Conservation (phyloP, 1,140 invertebrate species). For the Pseudomyrmex sp. region DNA sequence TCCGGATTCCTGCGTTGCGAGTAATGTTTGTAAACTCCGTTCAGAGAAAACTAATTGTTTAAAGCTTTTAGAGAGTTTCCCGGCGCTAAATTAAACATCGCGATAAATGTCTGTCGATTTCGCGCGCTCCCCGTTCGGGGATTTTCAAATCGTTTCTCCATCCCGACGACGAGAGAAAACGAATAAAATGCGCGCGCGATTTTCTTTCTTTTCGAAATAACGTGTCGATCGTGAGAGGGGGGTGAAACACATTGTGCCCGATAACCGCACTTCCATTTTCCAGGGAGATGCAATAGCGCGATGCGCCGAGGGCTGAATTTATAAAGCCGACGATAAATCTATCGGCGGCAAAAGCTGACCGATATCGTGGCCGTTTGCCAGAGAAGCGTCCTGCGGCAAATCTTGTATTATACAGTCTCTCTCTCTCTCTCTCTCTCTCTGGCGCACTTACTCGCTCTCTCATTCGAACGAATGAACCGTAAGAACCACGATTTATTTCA, state of each 20-base stretch:
- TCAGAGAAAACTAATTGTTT: too few relatives aligned
- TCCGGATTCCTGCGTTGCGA: too few relatives aligned
- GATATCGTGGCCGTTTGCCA: slow-evolving; percentile 74
- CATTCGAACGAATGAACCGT: slow-evolving; percentile 57
- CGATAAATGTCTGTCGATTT: slow-evolving; percentile 28
- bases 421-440: slow-evolving; percentile 12
- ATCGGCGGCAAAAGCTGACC: slow-evolving; percentile 67
- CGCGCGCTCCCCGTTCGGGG: neutral
- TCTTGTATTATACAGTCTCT: slow-evolving; percentile 67
- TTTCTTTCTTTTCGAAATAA: slow-evolving; percentile 49
- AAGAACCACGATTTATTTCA: slow-evolving; percentile 70
- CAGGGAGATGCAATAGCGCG: slow-evolving; percentile 15
- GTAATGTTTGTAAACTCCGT: too few relatives aligned
- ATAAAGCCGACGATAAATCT: slow-evolving; percentile 68
- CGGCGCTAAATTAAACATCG: neutral
- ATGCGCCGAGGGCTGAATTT: neutral
- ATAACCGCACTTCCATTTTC: slow-evolving; percentile 46
- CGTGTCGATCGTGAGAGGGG: slow-evolving; percentile 26
- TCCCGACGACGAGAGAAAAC: slow-evolving; percentile 1
- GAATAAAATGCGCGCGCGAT: too few relatives aligned
- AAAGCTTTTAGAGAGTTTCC: neutral
- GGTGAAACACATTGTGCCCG: slow-evolving; percentile 35
- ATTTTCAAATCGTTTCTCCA: slow-evolving; percentile 44
- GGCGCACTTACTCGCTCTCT: slow-evolving; percentile 14
- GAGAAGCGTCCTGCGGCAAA: slow-evolving; percentile 44